These are phyloP conservation scores for Chelidonichthys spinosus DNA, from an alignment of 2,797 vertebrate species.

Conservation along the genomic window DNA sequence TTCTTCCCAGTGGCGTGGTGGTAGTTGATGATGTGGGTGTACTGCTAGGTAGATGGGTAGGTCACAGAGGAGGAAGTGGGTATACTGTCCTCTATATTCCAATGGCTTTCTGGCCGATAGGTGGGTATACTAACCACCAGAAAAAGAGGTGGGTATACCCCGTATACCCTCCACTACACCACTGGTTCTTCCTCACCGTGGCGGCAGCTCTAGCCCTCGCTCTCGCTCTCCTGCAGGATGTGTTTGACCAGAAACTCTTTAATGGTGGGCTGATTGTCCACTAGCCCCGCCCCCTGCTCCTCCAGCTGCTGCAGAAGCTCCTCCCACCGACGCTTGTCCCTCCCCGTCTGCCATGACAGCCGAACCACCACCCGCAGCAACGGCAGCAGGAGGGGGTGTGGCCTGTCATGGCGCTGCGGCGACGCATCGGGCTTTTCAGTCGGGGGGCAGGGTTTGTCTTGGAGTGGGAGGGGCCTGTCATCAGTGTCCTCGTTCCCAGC, in stretches of 20 bases:
- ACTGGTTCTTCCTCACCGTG: background rate
- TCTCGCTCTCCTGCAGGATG: slow-evolving; percentile 81
- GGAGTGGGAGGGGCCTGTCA: slow-evolving; percentile 21
- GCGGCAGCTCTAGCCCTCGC: slow-evolving; percentile 32
- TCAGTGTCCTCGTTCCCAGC: background rate
- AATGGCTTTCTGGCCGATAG: no score
- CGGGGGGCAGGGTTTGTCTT: slow-evolving; percentile 31
- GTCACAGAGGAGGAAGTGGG: no score
- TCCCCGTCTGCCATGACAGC: slow-evolving; percentile 92
- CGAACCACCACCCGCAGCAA: slow-evolving; percentile 89
- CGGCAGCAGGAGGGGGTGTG: slow-evolving; percentile 87
- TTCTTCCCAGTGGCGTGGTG: no score
- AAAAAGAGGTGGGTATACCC: no score
- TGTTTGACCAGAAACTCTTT: slow-evolving; percentile 92
- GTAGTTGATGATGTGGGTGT: no score
- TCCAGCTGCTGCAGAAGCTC: slow-evolving; percentile 86
- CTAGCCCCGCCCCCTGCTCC: slow-evolving; percentile 80
- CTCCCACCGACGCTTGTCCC: slow-evolving; percentile 91
- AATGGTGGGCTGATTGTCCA: slow-evolving; percentile 85
- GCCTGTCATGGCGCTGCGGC: slow-evolving; percentile 5
- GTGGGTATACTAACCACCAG: no score
- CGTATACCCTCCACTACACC: no score
- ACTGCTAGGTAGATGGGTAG: no score
- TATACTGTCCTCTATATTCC: no score
- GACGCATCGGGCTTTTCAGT: slow-evolving; percentile 30